Percentiles rank a stretch among this genome's conserved stretches.
These are phyloP conservation scores for Drosophila sulfurigaster DNA, from an alignment of 1,140 invertebrate genomes.

Conservation along the genomic window DNA sequence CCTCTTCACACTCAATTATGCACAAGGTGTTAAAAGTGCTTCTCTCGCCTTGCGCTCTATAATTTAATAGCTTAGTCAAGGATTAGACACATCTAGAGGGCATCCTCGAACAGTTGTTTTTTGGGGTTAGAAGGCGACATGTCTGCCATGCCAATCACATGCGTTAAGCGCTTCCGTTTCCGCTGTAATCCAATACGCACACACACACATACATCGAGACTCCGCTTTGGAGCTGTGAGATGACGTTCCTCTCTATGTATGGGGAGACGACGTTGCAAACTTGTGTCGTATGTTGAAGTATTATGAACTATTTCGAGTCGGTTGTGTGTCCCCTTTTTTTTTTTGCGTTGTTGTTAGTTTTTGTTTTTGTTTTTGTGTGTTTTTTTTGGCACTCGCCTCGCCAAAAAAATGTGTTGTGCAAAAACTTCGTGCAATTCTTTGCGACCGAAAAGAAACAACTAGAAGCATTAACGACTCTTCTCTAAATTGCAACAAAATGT, in stretches of 20 bases:
- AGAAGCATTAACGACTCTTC: conserved; percentile 60
- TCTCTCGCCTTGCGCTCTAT: background rate
- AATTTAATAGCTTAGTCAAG: background rate
- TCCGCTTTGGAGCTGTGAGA: conserved; percentile 1
- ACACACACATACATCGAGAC: background rate
- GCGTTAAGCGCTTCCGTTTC: conserved; percentile 44
- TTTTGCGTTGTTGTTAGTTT: background rate
- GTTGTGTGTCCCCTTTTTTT: background rate
- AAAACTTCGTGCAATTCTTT: conserved; percentile 43
- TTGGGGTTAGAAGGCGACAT: conserved; percentile 11
- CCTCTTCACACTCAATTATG: background rate
- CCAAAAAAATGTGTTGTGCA: conserved; percentile 21
- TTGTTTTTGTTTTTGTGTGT: conserved; percentile 17
- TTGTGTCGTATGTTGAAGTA: background rate
- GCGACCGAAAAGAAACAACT: conserved; percentile 4
- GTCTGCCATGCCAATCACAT: conserved; percentile 24
- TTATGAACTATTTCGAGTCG: background rate
- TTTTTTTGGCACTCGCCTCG: conserved; percentile 40
- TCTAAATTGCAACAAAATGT: conserved; percentile 73
- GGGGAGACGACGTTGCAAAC: background rate
- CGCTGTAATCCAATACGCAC: conserved; percentile 44
- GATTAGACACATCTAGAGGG: background rate
- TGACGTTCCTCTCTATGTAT: background rate
- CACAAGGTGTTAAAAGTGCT: background rate
- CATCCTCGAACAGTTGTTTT: background rate